Evolutionary conservation across 2,797 vertebrate genomes (phyloP), one percentile per base, ranked within the genome.

Genomic region (Hydrophis major): DNA sequence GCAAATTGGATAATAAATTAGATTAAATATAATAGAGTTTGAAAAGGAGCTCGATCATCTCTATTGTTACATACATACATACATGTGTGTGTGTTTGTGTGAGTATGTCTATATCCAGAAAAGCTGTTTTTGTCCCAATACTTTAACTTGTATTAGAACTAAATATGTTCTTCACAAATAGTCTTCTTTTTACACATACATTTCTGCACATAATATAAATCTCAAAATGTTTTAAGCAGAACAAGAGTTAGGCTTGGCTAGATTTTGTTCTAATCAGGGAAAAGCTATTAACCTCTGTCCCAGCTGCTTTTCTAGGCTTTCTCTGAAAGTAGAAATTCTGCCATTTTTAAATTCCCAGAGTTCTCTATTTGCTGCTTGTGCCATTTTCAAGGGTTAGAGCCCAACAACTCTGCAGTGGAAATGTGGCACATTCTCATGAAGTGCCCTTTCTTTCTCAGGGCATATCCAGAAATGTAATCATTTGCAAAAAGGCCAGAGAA

Each of bases 311-410:
- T 69, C 16, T 57, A n/a, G 27, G 60, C 5, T 16, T 55, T 55
- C 53, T 87, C 8, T n/a, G 53, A 8, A 0, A 42, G 6, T 63
- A 94, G n/a, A 10, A 28, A 90, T 18, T 3, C 13, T 0, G 0
- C 42, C 32, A 86, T 78, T 94, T 92, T 57, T 63, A 87, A 12
- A 37, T 86, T 93, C 5, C 8, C 18, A 53, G 18, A 66, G 60
- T 57, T 37, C 32, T 89, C 87, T 66, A 37, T 50, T 32, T 28
- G 53, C 16, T 88, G 47, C 56, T n/a, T n/a, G 20, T 88, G 16
- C 27, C 0, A 0, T 14, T 60, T 63, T 32, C 28, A 92, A 78
- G 59, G 56, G 59, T 8, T 0, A 4, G n/a, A 89, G 27, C 66
- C 20, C 63, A 78, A n/a, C 50, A 42, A 28, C 22, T 57, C 59